phyloP scores from a whole-genome alignment of 2,113 vertebrate species.

The Tringa solitaria region DNA sequence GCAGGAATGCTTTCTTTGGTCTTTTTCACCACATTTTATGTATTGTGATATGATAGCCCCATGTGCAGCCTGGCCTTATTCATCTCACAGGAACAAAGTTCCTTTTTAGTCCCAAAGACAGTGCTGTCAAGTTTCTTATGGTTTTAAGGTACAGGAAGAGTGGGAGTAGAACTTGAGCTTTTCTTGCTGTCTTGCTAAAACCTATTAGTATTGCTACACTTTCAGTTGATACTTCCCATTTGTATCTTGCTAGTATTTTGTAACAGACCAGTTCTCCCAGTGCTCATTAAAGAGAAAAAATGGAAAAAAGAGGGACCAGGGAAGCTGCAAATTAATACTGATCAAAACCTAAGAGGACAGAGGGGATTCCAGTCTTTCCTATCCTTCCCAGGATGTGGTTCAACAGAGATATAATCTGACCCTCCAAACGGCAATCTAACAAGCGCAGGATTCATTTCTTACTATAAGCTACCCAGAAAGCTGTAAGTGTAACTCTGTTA shows the following conservation, averaged over 20 bases:
- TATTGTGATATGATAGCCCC: not conserved
- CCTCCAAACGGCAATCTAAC: not conserved
- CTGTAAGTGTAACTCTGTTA: not conserved
- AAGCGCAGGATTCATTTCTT: not conserved
- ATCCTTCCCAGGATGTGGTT: not conserved
- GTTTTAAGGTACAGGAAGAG: not conserved
- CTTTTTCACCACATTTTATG: not conserved
- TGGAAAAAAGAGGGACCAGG: not conserved
- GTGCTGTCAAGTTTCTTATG: not conserved
- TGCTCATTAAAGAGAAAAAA: not conserved
- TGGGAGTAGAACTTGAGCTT: not conserved
- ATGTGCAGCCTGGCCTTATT: not conserved
- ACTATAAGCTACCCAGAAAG: not conserved
- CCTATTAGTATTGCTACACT: not conserved
- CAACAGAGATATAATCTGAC: not conserved
- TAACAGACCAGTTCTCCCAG: not conserved
- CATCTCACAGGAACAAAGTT: not conserved
- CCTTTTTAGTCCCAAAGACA: not conserved
- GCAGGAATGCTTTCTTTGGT: not conserved
- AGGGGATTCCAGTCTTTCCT: not conserved
- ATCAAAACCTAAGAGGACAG: not conserved
- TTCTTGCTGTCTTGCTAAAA: not conserved
- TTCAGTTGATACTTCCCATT: not conserved
- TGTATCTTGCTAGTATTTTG: not conserved
- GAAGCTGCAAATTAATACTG: not conserved